Conservation (phyloP, 2,113 vertebrate genomes). For the Uria aalge region DNA sequence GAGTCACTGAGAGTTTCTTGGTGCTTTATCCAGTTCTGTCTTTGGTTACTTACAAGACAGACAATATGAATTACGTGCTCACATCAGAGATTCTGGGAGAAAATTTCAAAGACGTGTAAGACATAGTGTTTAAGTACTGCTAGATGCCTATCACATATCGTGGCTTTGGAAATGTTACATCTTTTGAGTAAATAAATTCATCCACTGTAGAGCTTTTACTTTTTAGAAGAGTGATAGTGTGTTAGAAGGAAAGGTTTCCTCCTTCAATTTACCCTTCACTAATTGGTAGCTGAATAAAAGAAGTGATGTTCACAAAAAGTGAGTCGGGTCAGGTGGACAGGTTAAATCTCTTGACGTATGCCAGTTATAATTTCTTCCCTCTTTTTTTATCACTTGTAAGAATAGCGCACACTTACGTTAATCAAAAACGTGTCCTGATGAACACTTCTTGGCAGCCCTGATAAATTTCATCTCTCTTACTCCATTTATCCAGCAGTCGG, state of each 20-base stretch:
- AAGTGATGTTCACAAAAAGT: neutral
- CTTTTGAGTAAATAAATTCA: neutral
- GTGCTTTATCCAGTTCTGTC: neutral
- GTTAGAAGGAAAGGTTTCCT: neutral
- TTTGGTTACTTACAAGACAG: constrained; percentile 18
- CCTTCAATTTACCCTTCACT: neutral
- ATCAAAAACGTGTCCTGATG: constrained; percentile 31
- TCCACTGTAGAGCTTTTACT: neutral
- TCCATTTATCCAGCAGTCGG: constrained; percentile 33
- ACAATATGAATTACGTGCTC: neutral
- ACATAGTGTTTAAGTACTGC: neutral
- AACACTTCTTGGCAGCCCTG: constrained; percentile 23
- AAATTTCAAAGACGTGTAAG: neutral
- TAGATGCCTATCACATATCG: neutral
- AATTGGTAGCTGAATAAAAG: neutral
- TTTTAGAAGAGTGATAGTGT: neutral
- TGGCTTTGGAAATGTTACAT: neutral
- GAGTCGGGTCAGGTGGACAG: neutral
- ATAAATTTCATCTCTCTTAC: constrained; percentile 3
- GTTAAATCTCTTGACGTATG: neutral
- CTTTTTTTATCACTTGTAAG: constrained; percentile 25
- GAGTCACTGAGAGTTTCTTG: neutral
- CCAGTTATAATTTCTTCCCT: neutral
- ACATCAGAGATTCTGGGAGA: neutral
- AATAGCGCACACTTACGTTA: neutral